Evolutionary conservation across 2,888 invertebrate genomes (phyloP).

Genomic region (Axea sp.): DNA sequence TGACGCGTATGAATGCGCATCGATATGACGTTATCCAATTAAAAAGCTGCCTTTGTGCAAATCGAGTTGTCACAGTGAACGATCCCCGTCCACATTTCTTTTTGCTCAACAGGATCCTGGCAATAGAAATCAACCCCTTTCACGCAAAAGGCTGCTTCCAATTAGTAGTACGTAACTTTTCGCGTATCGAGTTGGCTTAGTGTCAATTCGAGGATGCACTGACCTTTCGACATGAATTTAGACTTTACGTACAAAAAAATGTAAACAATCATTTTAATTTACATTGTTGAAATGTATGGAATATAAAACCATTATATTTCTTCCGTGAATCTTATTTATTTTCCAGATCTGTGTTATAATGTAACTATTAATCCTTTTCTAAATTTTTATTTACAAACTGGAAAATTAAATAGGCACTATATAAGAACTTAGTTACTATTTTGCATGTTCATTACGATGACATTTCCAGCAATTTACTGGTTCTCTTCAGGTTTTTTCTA

Average conservation of each 20-base stretch:
- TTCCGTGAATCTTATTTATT: no score
- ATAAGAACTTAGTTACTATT: no score
- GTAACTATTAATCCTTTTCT: no score
- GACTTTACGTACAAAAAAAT: not conserved
- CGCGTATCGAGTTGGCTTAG: conserved; percentile 64
- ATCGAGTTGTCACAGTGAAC: conserved; percentile 69
- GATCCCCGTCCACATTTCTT: conserved; percentile 55
- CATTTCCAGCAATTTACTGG: no score
- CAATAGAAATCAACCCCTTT: conserved; percentile 68
- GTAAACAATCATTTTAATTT: no score
- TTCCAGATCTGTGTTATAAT: no score
- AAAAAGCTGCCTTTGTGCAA: conserved; percentile 75
- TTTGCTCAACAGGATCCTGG: conserved; percentile 52
- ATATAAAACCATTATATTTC: no score
- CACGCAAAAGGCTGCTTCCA: conserved; percentile 69
- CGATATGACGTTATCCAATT: conserved; percentile 77
- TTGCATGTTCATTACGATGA: no score
- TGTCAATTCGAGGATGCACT: conserved; percentile 44
- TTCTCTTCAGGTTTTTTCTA: no score
- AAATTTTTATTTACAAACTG: no score
- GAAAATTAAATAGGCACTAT: no score
- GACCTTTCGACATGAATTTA: conserved; percentile 33
- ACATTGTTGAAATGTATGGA: no score
- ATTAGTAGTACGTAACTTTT: conserved; percentile 68
- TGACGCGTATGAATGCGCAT: conserved; percentile 72